Percentiles rank a stretch among this genome's conserved stretches.
phyloP scores from a whole-genome alignment of 1,140 invertebrate species.

The Polypedilum pembai region DNA sequence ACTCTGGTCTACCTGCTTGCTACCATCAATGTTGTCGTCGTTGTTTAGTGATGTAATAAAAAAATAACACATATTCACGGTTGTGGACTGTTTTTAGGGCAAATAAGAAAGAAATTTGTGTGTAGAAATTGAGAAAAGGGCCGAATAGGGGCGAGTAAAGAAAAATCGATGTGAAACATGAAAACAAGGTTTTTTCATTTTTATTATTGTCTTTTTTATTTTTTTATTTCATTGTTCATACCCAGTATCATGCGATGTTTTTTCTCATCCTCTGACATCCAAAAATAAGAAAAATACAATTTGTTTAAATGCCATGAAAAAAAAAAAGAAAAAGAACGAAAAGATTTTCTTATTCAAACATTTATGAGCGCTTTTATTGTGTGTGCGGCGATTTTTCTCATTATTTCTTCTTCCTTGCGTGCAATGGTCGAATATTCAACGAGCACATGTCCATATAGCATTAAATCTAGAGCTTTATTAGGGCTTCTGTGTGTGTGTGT shows the following conservation, averaged over 20 bases:
- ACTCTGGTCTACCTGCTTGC: no score
- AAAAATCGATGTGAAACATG: constrained; percentile 23
- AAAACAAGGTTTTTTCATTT: constrained; percentile 16
- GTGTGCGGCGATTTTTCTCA: background rate
- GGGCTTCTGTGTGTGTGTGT: no score
- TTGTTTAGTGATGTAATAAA: no score
- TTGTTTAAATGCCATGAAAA: background rate
- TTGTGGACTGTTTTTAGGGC: no score
- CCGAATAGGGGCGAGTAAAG: background rate
- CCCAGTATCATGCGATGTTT: background rate
- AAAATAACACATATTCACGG: no score
- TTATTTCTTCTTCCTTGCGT: no score
- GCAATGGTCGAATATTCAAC: no score
- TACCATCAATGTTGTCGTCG: no score
- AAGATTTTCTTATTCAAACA: background rate
- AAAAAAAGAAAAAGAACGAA: background rate
- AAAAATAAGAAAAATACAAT: background rate
- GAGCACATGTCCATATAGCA: no score
- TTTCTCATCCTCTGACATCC: background rate
- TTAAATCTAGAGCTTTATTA: no score
- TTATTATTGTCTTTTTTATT: constrained; percentile 27
- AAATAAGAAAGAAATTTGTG: no score
- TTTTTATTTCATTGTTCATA: constrained; percentile 3
- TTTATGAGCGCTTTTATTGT: background rate
- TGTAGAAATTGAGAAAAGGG: no score